Percentiles rank a stretch among this genome's conserved stretches.
phyloP scores from a whole-genome alignment of 2,888 invertebrate species.

The Melikaiella ostensackeni region DNA sequence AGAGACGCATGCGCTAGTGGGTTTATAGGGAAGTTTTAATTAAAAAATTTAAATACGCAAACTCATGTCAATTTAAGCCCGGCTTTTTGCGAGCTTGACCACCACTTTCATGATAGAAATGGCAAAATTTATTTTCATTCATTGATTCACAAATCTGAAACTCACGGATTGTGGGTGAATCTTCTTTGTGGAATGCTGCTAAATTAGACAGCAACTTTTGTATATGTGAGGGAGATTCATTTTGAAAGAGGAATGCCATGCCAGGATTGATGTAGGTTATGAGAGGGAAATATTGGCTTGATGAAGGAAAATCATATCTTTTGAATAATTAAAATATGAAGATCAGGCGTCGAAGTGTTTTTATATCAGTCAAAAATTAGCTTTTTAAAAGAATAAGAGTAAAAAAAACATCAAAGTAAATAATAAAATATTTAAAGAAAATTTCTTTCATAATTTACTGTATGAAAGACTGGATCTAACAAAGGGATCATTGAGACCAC shows the following conservation, averaged over 20 bases:
- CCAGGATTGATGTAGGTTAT: slow-evolving; percentile 33
- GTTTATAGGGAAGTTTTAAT: slow-evolving; percentile 4
- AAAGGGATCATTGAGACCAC: too few species aligned
- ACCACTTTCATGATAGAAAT: neutral
- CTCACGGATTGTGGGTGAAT: neutral
- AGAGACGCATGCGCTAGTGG: slow-evolving; percentile 13
- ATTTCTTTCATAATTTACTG: too few species aligned
- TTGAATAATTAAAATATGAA: too few species aligned
- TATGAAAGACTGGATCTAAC: too few species aligned
- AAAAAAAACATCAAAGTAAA: too few species aligned
- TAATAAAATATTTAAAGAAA: too few species aligned
- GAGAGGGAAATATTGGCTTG: neutral
- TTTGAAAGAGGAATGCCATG: slow-evolving; percentile 19
- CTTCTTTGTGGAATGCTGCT: slow-evolving; percentile 14
- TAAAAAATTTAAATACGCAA: neutral
- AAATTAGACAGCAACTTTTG: neutral
- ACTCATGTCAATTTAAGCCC: neutral
- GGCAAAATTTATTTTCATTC: slow-evolving; percentile 7
- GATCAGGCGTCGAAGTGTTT: too few species aligned
- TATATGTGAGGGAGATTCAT: slow-evolving; percentile 2
- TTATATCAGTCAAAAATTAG: too few species aligned
- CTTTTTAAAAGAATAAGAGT: too few species aligned
- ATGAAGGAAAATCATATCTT: neutral
- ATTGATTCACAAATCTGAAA: neutral
- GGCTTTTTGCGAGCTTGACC: neutral